Evolutionary conservation across 2,113 vertebrate species (phyloP).

Genomic region (Psilopsiagon aymara): DNA sequence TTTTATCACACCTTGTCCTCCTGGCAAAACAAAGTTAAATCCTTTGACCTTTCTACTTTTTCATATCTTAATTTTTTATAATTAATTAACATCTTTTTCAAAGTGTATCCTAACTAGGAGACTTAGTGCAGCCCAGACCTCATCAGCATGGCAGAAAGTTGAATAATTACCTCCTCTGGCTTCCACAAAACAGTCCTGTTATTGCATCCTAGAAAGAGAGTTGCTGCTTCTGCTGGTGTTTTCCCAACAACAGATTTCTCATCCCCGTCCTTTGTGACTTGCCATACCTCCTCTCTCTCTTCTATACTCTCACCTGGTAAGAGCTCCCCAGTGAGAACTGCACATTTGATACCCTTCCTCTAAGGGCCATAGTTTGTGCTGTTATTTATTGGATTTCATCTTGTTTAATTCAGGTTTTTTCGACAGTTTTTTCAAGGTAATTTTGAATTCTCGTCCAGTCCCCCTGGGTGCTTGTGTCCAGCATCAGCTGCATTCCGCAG

Average conservation of each 20-base stretch:
- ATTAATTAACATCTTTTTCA: slow-evolving; percentile 10
- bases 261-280: neutral
- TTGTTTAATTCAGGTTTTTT: neutral
- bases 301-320: neutral
- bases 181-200: neutral
- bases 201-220: neutral
- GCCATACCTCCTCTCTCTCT: neutral
- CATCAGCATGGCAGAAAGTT: neutral
- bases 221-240: neutral
- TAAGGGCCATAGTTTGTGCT: neutral
- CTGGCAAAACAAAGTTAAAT: slow-evolving; percentile 29
- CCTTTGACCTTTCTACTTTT: neutral
- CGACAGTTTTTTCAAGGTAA: neutral
- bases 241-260: neutral
- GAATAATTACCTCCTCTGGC: neutral
- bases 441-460: neutral
- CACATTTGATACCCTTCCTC: neutral
- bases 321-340: fast-evolving
- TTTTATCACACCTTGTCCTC: slow-evolving; percentile 32
- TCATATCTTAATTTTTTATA: neutral
- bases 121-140: neutral
- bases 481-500: neutral
- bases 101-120: neutral
- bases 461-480: neutral
- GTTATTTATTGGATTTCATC: neutral